Evolutionary conservation across 1,140 invertebrate species (phyloP).

Genomic region (Neotoxoptera formosana): DNA sequence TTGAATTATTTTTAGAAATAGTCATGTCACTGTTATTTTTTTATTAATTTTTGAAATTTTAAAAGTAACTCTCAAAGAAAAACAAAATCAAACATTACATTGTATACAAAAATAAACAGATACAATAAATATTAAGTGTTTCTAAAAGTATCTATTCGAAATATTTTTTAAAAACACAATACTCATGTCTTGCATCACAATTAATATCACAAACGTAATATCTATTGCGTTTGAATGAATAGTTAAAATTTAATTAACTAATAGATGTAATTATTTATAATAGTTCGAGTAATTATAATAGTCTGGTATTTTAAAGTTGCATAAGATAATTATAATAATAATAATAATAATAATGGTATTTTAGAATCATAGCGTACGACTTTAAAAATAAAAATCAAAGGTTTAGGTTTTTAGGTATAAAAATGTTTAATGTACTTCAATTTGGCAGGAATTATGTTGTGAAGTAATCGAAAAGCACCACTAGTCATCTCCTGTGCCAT

Average conservation of each 20-base stretch:
- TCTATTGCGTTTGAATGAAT: not conserved
- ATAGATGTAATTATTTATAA: not conserved
- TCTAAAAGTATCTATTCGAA: too few relatives aligned
- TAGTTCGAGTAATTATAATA: not conserved
- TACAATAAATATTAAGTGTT: too few relatives aligned
- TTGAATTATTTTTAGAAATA: too few relatives aligned
- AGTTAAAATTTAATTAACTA: not conserved
- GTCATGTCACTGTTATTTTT: too few relatives aligned
- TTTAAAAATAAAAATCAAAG: not conserved
- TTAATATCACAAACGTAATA: too few relatives aligned
- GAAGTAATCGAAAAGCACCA: slow-evolving; percentile 27
- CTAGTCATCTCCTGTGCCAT: slow-evolving; percentile 48
- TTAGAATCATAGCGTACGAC: not conserved
- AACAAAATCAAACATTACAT: too few relatives aligned
- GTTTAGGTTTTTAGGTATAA: not conserved
- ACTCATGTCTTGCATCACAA: not conserved
- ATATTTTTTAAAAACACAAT: not conserved
- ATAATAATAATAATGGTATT: too few relatives aligned
- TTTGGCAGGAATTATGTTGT: slow-evolving; percentile 29
- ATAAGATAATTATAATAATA: not conserved
- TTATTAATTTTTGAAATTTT: too few relatives aligned
- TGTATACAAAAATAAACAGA: too few relatives aligned
- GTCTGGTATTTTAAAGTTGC: not conserved
- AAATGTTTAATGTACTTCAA: slow-evolving; percentile 5
- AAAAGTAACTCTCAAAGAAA: too few relatives aligned